Evolutionary conservation across 2,113 vertebrate genomes (phyloP), one percentile per base, ranked within the genome.

Genomic region (Stigmatopora nigra): DNA sequence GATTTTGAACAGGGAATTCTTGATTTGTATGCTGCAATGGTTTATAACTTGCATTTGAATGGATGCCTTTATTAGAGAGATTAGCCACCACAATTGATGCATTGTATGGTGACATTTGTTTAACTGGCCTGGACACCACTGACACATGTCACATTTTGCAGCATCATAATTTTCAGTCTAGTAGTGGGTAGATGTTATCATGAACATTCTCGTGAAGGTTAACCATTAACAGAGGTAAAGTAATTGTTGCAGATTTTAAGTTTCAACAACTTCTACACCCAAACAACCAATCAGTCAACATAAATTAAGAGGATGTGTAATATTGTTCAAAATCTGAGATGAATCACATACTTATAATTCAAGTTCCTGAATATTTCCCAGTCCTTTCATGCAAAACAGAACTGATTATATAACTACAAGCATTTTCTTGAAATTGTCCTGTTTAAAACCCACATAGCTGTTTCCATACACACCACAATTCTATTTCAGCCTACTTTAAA

Each of bases 1-100:
- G 78, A 84, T 84, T 84, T n/a, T 52, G 59, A 65, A 67, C 36
- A 70, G 52, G 35, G 61, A 71, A 80, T 79, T 85, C 78, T 58
- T 77, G 49, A 75, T 4, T 61, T 17, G 25, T 75, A 73, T 68
- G 68, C 68, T 70, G 53, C 35, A 57, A 38, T 5, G 64, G 59
- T 61, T 68, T 58, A 38, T 63, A n/a, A 60, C 44, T 60, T 55
- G 57, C 64, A 51, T 71, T 59, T 15, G 35, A 47, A 57, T 64
- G 12, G 51, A 64, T 70, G 57, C 52, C 63, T n/a, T 16, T 59
- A 78, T 65, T 72, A 84, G 72, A 78, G 68, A 74, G 69, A 53
- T 76, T 77, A 72, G 71, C 66, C 67, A 25, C 19, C 63, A 83
- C 82, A 83, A 80, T 77, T 61, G 63, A 70, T 52, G 63, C 17